These are phyloP conservation scores for Rhamnusium bicolor DNA, from an alignment of 2,888 invertebrate genomes.

Conservation along the genomic window DNA sequence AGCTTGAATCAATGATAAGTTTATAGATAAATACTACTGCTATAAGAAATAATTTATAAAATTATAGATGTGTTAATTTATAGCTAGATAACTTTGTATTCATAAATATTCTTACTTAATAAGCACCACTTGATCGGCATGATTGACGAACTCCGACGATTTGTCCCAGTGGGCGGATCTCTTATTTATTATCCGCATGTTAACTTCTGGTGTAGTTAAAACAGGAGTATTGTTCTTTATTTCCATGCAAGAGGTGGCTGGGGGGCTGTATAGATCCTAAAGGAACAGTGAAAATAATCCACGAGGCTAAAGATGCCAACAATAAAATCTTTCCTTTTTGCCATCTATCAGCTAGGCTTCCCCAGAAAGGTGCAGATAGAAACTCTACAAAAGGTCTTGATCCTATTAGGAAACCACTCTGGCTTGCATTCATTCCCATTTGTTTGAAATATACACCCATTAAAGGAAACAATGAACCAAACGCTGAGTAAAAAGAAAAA, in stretches of 20 bases:
- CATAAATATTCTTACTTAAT: conserved; percentile 18
- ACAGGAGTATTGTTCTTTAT: conserved; percentile 77
- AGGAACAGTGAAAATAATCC: conserved; percentile 97
- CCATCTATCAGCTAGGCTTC: conserved; percentile 90
- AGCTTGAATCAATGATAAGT: no score
- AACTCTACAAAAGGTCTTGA: conserved; percentile 98
- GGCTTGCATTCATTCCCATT: conserved; percentile 96
- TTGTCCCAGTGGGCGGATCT: conserved; percentile 68
- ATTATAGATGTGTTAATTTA: no score
- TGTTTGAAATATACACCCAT: conserved; percentile 99
- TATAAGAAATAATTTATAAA: background rate
- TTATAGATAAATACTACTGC: no score
- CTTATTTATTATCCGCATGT: conserved; percentile 71
- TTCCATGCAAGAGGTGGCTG: conserved; percentile 89
- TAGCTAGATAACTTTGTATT: background rate
- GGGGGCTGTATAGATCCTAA: conserved; percentile 96
- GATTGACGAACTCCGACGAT: conserved; percentile 29
- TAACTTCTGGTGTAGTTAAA: conserved; percentile 75
- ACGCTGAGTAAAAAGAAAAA: conserved; percentile 99
- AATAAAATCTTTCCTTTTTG: conserved; percentile 90
- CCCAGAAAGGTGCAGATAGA: conserved; percentile 98
- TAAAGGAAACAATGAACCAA: conserved; percentile 97
- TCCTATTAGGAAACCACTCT: conserved; percentile 95
- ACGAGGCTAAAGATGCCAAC: conserved; percentile 91
- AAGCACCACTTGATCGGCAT: background rate